These are phyloP conservation scores for Sphecodes monilicornis DNA, from an alignment of 2,888 invertebrate genomes.

Conservation along the genomic window DNA sequence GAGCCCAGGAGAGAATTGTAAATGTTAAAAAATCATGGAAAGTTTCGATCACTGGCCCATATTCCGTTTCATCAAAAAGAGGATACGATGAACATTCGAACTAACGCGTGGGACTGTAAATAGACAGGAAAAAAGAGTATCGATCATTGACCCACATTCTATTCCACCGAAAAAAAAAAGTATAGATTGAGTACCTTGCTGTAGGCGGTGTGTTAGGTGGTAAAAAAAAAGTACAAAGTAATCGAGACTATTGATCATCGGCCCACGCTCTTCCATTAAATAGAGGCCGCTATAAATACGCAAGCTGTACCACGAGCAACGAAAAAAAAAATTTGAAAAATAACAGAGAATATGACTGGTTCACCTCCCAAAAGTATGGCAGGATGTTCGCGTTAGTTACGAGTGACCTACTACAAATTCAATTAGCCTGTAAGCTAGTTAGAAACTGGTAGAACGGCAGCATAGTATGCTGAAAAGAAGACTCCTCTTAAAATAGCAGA, in stretches of 20 bases:
- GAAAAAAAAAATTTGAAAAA: background rate
- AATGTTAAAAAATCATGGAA: background rate
- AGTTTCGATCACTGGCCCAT: background rate
- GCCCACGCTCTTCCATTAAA: background rate
- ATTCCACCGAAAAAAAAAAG: slow-evolving; percentile 3
- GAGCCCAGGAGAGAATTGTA: background rate
- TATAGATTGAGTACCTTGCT: background rate
- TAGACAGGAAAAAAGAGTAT: background rate
- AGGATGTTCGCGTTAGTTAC: background rate
- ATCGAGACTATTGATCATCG: background rate
- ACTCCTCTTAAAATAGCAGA: background rate
- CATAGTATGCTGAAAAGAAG: background rate
- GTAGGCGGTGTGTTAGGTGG: background rate
- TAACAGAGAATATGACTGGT: background rate
- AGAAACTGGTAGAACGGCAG: background rate
- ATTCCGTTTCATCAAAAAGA: background rate
- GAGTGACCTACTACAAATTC: background rate
- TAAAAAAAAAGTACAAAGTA: background rate
- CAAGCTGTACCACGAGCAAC: background rate
- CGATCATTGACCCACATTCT: slow-evolving; percentile 11
- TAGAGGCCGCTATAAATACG: background rate
- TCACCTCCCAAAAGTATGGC: background rate
- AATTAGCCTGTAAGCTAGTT: background rate
- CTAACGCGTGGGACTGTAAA: background rate
- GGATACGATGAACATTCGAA: background rate